Evolutionary conservation across 1,140 invertebrate species (phyloP), one percentile per base, ranked within the genome.

Genomic region (Zaprionus capensis): DNA sequence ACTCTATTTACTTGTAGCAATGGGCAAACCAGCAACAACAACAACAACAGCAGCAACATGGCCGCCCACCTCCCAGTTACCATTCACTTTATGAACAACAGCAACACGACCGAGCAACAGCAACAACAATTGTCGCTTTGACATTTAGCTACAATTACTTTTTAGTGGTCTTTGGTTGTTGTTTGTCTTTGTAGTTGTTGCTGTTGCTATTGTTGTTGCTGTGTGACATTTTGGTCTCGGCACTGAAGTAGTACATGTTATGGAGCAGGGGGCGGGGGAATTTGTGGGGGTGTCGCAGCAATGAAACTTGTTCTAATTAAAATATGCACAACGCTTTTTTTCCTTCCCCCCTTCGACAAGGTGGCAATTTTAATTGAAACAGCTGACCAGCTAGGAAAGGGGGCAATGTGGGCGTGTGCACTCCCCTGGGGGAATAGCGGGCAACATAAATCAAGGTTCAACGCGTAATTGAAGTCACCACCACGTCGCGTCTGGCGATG

Each of bases 101-200:
- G 55, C 34, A 17, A 58, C 51, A 38, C 55, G 59, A 72, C 24
- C 46, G 41, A 65, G 31, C 56, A 55, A 66, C 38, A 76, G 26
- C 80, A 68, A 79, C 26, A 63, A 79, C 84, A 87, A 87, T 88
- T 88, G 84, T 88, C 81, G 81, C 84, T 90, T 88, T 88, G 84
- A 88, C 84, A 88, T 88, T 88, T 88, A 88, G 77, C 85, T 71
- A 90, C 84, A 90, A 88, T 88, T 88, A 90, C 84, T 73, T 88
- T 88, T 87, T 78, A 84, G 84, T 80, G 81, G 81, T 83, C 84
- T 87, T 75, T 75, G 76, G 38, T 44, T 61, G 57, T 38, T 46
- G 34, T 44, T 44, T 57, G 59, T 38, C 46, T 15, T 15, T 63
- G 36, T 62, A 36, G 49, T 11, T 22, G 53, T 24, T 26, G 57